phyloP scores from a whole-genome alignment of 2,113 vertebrate genomes.

The Synodontis membranacea region DNA sequence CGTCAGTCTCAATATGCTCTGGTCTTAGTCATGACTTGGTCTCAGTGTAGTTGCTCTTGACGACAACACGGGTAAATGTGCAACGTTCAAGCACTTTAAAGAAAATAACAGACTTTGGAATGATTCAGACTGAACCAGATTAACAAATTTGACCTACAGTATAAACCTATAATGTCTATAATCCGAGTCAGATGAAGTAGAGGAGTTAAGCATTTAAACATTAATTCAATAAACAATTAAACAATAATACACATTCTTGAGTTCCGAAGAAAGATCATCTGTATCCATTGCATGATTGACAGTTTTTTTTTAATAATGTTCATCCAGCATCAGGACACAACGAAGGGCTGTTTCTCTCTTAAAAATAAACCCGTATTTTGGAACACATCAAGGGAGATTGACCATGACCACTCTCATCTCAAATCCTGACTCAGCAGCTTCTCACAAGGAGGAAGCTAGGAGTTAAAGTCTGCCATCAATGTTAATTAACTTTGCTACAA shows the following conservation, averaged over 20 bases:
- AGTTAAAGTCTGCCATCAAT: conserved; percentile 23
- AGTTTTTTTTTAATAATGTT: background rate
- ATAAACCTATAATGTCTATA: background rate
- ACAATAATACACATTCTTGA: background rate
- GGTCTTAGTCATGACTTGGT: no score
- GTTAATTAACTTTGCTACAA: conserved; percentile 42
- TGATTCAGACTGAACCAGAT: background rate
- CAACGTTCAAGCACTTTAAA: background rate
- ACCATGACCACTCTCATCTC: background rate
- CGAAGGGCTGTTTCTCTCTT: background rate
- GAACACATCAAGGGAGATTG: background rate
- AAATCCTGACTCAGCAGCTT: conserved; percentile 36
- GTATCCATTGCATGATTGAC: background rate
- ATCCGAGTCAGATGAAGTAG: background rate
- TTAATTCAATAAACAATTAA: no score
- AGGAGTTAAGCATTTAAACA: background rate
- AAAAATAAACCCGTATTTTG: background rate
- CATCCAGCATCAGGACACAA: background rate
- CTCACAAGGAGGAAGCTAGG: conserved; percentile 33
- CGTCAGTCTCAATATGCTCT: no score
- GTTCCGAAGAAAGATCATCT: background rate
- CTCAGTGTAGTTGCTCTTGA: no score
- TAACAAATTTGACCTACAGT: background rate
- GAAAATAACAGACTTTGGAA: background rate
- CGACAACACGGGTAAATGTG: no score